Conservation (phyloP, 2,888 invertebrate species). For the Sarcophaga carnaria region DNA sequence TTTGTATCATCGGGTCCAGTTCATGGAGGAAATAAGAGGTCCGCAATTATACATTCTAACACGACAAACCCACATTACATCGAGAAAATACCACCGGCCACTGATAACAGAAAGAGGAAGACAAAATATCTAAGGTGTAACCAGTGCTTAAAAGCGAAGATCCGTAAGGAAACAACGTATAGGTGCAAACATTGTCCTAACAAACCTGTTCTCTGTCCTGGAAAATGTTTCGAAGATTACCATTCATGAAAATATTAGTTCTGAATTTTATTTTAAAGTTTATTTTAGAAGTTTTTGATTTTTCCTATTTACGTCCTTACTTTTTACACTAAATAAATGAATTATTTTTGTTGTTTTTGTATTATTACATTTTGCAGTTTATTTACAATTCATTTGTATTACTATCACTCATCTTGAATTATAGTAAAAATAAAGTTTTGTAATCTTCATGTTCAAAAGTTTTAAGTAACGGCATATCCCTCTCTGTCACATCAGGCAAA, state of each 20-base stretch:
- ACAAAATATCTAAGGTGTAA: slow-evolving; percentile 29
- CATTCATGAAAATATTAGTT: neutral
- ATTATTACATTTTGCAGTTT: too few relatives aligned
- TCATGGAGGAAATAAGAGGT: slow-evolving; percentile 36
- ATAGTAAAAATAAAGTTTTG: too few relatives aligned
- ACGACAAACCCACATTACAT: slow-evolving; percentile 34
- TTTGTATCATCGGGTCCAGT: slow-evolving; percentile 6
- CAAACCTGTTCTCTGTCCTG: slow-evolving; percentile 56
- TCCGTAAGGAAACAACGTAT: slow-evolving; percentile 56
- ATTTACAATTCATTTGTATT: too few relatives aligned
- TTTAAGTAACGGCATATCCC: too few relatives aligned
- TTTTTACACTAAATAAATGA: neutral
- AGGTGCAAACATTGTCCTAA: slow-evolving; percentile 54
- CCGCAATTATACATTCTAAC: slow-evolving; percentile 12
- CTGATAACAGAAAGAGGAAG: slow-evolving; percentile 51
- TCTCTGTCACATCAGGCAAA: too few relatives aligned
- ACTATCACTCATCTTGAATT: too few relatives aligned
- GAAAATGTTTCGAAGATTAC: neutral
- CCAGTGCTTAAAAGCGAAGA: slow-evolving; percentile 31
- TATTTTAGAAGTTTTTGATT: neutral
- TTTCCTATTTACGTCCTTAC: neutral
- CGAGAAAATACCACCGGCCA: slow-evolving; percentile 46
- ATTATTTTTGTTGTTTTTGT: too few relatives aligned
- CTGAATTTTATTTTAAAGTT: neutral
- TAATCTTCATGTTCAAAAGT: too few relatives aligned